Base-by-base conservation (phyloP, 2,888 invertebrate genomes). In the Chaetoderma sp. region DNA sequence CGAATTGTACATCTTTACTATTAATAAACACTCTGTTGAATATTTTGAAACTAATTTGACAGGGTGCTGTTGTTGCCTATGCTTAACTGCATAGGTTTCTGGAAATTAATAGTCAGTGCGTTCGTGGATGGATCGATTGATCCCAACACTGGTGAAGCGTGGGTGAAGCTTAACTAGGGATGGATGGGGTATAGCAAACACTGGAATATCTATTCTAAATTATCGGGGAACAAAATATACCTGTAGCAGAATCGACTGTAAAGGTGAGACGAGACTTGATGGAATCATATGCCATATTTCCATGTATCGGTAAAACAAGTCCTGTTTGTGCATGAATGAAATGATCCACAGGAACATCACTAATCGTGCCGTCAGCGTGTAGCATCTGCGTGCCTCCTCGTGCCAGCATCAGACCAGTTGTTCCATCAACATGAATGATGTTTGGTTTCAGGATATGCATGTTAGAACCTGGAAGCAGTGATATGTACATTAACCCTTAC, bases 251-350 rank as follows among this genome's bases (percentile, higher is more conserved):
- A 63, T 84, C 84, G 1, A 77, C 75, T 4, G 83, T 78, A 70
- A 81, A 77, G 21, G 83, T 77, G 4, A 84, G 79, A 62, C 79
- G 72, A 10, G 79, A 77, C 3, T 79, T 74, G 25, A 81, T 60
- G 1, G 82, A 77, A 65, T 84, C 83, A 66, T 75, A 83, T 1
- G 82, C 77, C 27, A 83, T 78, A 66, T 83, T 82, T 49, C 83
- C 82, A 45, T 75, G 69, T 21, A 83, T 78, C 4, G 84, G 83
- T 27, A 84, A 70, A n/a, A 83, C 78, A 27, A 74, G 71, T 2
- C 83, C 83, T 0, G 83, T 84, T 68, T 83, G 81, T 28, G 83
- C 82, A 61, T 84, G 83, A 1, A 84, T 63, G 69, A 82, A 83
- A 68, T 74, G 74, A 58, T 80, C 73, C 1, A 65, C 42, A 5